These are phyloP conservation scores for Phycodurus eques DNA, from an alignment of 2,113 vertebrate genomes.

Conservation along the genomic window DNA sequence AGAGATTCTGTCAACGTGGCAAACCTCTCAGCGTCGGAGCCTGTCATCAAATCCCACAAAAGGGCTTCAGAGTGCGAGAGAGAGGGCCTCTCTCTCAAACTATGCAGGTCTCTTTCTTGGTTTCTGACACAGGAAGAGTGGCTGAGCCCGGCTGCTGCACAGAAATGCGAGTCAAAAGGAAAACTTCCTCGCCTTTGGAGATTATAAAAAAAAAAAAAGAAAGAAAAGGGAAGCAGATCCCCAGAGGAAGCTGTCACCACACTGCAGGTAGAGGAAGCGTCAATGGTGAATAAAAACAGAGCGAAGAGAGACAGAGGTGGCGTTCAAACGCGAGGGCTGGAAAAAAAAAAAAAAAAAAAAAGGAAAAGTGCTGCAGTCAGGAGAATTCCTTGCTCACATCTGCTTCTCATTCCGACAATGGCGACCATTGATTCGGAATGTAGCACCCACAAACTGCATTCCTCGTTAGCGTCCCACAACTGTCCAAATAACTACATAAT, in stretches of 20 bases:
- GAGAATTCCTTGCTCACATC: constrained; percentile 84
- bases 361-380: constrained; percentile 77
- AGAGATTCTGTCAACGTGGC: constrained; percentile 67
- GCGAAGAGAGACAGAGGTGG: constrained; percentile 27
- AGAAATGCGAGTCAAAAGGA: constrained; percentile 12
- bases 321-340: constrained; percentile 41
- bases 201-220: constrained; percentile 4
- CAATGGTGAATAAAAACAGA: constrained; percentile 14
- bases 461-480: constrained; percentile 34
- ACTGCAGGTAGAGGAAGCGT: constrained; percentile 37
- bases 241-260: constrained; percentile 16
- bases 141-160: constrained; percentile 8
- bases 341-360: constrained; percentile 46
- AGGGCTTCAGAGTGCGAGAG: constrained; percentile 17
- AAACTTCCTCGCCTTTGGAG: constrained; percentile 17
- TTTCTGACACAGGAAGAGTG: constrained; percentile 30
- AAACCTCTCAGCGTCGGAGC: constrained; percentile 38
- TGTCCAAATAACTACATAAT: constrained; percentile 6
- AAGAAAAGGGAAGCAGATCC: not conserved
- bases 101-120: constrained; percentile 23
- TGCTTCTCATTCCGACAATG: constrained; percentile 89
- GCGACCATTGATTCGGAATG: constrained; percentile 73
- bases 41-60: constrained; percentile 35
- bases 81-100: constrained; percentile 36
- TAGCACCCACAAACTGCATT: constrained; percentile 26